phyloP scores from a whole-genome alignment of 2,888 invertebrate species.

The Strigamia crassipes region DNA sequence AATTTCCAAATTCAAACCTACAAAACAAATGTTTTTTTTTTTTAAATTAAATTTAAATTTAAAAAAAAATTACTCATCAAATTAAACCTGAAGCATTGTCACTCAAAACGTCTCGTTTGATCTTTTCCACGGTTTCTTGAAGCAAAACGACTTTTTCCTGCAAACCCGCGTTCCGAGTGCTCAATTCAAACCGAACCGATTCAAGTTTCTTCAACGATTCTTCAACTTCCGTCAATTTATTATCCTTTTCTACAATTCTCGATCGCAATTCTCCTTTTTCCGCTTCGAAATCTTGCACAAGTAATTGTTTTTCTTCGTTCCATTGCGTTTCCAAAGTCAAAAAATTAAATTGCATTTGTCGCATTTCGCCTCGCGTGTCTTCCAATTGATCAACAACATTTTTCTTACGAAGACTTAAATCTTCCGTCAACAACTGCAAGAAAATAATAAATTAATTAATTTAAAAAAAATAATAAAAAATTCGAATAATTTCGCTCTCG shows the following conservation, averaged over 20 bases:
- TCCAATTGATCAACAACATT: conserved; percentile 73
- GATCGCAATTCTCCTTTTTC: conserved; percentile 55
- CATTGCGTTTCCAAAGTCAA: conserved; percentile 57
- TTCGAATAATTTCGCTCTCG: not conserved
- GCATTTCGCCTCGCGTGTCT: conserved; percentile 79
- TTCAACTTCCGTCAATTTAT: conserved; percentile 55
- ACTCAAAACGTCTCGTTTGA: conserved; percentile 39
- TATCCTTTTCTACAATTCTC: conserved; percentile 61
- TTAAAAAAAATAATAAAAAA: not conserved
- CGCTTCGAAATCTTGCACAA: conserved; percentile 64
- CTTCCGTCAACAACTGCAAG: conserved; percentile 73
- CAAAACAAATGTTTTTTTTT: not conserved
- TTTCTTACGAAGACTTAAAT: conserved; percentile 65
- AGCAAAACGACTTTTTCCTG: conserved; percentile 64
- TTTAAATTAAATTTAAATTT: too few relatives aligned
- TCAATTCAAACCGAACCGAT: conserved; percentile 55
- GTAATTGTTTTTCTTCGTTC: conserved; percentile 68
- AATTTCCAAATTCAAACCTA: conserved; percentile 58
- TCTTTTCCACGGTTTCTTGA: conserved; percentile 51
- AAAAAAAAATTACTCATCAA: not conserved
- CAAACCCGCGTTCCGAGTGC: conserved; percentile 55
- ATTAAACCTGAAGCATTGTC: not conserved
- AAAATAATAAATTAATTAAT: conserved; percentile 28
- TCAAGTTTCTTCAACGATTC: conserved; percentile 52
- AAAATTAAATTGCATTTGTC: conserved; percentile 78